phyloP scores from a whole-genome alignment of 2,797 vertebrate genomes.

The Poecilia gillii region DNA sequence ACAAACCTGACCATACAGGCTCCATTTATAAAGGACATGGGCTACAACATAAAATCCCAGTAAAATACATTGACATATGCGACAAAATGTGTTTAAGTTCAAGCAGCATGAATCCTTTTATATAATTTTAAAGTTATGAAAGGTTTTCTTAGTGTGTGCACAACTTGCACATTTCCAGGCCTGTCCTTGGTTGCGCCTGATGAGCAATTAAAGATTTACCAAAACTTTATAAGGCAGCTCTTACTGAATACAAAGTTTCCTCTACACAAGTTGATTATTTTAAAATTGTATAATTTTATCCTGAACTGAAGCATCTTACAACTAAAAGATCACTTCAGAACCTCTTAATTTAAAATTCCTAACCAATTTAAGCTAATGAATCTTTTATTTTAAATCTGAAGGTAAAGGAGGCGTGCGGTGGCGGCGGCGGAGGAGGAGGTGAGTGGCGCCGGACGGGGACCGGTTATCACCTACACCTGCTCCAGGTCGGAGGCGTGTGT shows the following conservation, averaged over 20 bases:
- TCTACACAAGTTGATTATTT: neutral
- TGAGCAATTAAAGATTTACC: neutral
- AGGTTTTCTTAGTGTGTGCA: neutral
- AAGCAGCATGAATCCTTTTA: neutral
- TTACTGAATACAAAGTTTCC: neutral
- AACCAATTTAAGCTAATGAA: neutral
- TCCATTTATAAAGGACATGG: neutral
- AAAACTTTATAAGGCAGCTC: neutral
- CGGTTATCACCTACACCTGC: conserved; percentile 26
- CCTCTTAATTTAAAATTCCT: neutral
- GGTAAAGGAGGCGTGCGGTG: neutral
- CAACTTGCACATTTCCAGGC: neutral
- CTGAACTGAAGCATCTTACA: neutral
- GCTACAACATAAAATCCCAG: neutral
- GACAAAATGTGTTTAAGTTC: neutral
- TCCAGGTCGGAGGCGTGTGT: conserved; percentile 12
- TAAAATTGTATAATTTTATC: neutral
- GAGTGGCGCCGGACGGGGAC: conserved; percentile 8
- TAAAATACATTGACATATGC: neutral
- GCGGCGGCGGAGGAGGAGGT: conserved; percentile 23
- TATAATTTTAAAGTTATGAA: neutral
- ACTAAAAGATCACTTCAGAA: neutral
- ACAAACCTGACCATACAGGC: neutral
- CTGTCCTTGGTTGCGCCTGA: neutral
- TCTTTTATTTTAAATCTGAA: neutral